phyloP scores from a whole-genome alignment of 2,888 invertebrate genomes.

The Julus scandinavius region DNA sequence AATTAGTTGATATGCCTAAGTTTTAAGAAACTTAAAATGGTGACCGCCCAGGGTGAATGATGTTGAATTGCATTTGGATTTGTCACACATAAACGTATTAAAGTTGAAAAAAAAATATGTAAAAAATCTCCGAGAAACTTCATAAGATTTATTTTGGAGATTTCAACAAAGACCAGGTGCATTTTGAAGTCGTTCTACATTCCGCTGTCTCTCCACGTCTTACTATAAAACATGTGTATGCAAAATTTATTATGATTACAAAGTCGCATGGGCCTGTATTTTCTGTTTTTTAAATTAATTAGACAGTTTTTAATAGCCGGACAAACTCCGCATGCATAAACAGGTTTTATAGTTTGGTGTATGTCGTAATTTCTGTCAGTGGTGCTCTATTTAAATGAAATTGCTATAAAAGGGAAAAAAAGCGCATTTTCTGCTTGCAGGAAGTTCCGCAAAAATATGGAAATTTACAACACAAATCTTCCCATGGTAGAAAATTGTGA shows the following conservation, averaged over 20 bases:
- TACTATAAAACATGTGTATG: neutral
- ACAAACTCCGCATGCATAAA: neutral
- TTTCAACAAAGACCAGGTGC: slow-evolving; percentile 9
- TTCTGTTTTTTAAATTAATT: slow-evolving; percentile 8
- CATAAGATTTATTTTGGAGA: neutral
- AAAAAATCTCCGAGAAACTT: neutral
- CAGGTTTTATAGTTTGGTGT: slow-evolving; percentile 17
- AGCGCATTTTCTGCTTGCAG: neutral
- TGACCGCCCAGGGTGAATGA: neutral
- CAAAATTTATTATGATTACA: slow-evolving; percentile 22
- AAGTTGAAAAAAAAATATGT: neutral
- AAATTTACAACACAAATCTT: neutral
- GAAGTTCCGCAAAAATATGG: neutral
- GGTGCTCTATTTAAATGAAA: neutral
- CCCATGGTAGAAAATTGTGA: neutral
- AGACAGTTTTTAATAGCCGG: slow-evolving; percentile 20
- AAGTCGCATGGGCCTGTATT: slow-evolving; percentile 11
- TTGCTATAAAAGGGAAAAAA: neutral
- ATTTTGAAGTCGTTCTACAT: neutral
- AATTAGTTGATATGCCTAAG: neutral
- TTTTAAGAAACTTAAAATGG: neutral
- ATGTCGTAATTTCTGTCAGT: slow-evolving; percentile 15
- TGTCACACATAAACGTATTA: neutral
- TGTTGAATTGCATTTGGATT: neutral
- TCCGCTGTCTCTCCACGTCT: neutral